Evolutionary conservation across 2,113 vertebrate genomes (phyloP).

Genomic region (Ceuthmochares aereus): DNA sequence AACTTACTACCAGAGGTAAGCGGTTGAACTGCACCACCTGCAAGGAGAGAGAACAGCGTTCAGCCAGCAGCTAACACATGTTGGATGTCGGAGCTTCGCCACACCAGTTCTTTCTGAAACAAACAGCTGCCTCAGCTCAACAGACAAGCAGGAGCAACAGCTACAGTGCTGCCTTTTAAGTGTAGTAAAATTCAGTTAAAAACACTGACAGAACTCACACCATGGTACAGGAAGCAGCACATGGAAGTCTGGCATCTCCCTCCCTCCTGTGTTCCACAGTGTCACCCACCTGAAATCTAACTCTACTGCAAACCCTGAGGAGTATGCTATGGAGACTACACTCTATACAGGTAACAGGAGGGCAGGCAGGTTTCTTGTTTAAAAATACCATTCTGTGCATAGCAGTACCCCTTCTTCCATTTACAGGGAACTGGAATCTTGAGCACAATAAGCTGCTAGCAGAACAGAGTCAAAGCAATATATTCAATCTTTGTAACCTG

Average conservation of each 20-base stretch:
- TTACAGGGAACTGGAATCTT: background rate
- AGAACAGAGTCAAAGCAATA: background rate
- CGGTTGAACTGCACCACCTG: conserved; percentile 91
- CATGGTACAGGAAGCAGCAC: background rate
- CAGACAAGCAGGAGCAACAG: background rate
- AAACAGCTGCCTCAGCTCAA: background rate
- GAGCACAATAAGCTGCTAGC: background rate
- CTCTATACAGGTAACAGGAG: background rate
- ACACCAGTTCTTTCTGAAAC: background rate
- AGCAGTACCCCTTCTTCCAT: background rate
- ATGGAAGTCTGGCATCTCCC: background rate
- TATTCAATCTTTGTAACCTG: background rate
- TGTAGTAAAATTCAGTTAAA: background rate
- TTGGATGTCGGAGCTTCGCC: background rate
- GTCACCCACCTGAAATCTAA: background rate
- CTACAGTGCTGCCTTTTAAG: background rate
- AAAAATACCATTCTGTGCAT: background rate
- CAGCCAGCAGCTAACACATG: background rate
- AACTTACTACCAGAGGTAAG: conserved; percentile 95
- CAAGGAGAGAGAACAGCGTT: background rate
- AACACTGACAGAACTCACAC: background rate
- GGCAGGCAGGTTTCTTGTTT: background rate
- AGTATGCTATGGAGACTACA: background rate
- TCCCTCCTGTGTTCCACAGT: accelerated
- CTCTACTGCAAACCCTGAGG: background rate